A percentile compares a stretch with the other conserved stretches of the same genome.
phyloP scores from a whole-genome alignment of 2,113 vertebrate genomes.

The Pseudopodoces humilis region DNA sequence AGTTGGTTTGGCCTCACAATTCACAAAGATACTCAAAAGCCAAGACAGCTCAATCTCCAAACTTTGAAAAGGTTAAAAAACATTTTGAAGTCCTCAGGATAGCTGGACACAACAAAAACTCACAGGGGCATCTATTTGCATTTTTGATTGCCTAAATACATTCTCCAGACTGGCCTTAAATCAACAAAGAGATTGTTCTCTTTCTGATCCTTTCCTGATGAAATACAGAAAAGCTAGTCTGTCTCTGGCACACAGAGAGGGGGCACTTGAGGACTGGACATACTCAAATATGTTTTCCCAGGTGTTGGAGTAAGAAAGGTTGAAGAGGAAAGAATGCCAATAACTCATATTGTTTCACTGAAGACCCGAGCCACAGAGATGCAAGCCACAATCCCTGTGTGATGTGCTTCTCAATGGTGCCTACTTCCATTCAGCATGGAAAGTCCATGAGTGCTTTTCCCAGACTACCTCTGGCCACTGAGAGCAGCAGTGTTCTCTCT shows the following conservation, averaged over 20 bases:
- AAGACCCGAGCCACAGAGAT: background rate
- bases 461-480: background rate
- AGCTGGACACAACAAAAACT: background rate
- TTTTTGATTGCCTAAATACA: background rate
- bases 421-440: background rate
- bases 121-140: background rate
- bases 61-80: background rate
- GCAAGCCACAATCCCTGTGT: background rate
- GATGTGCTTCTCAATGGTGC: background rate
- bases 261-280: background rate
- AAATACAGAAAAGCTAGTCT: background rate
- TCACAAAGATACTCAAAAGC: background rate
- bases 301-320: background rate
- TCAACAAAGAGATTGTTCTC: background rate
- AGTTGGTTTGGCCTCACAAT: background rate
- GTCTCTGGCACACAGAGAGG: background rate
- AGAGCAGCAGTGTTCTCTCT: background rate
- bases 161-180: background rate
- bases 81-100: background rate
- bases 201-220: background rate
- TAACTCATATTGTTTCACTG: background rate
- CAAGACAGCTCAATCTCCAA: background rate
- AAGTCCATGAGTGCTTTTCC: background rate
- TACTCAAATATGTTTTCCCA: background rate
- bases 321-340: background rate